A percentile compares a stretch with the other conserved stretches of the same genome.
Evolutionary conservation across 2,888 invertebrate species (phyloP).

Genomic region (Temnothorax unifasciatus): DNA sequence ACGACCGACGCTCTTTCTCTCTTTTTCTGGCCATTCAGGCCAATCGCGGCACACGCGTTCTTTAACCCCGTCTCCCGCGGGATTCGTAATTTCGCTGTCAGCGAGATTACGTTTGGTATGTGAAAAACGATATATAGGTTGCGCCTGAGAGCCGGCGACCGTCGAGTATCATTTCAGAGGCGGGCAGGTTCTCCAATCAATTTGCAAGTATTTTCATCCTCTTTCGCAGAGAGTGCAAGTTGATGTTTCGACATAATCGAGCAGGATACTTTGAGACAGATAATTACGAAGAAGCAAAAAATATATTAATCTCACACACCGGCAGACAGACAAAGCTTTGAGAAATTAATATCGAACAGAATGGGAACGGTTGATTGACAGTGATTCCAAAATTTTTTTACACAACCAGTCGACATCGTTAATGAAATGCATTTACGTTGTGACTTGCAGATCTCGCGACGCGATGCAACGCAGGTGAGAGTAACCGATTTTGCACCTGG

Average conservation of each 20-base stretch:
- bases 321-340: background rate
- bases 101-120: background rate
- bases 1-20: background rate
- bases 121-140: background rate
- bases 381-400: slow-evolving; percentile 69
- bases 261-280: background rate
- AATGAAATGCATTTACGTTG: slow-evolving; percentile 72
- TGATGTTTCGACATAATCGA: slow-evolving; percentile 12
- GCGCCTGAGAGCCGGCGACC: background rate
- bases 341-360: slow-evolving; percentile 48
- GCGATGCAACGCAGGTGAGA: slow-evolving; percentile 73
- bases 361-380: slow-evolving; percentile 59
- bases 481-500: slow-evolving; percentile 71
- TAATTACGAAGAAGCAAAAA: slow-evolving; percentile 3
- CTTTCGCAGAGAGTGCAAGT: background rate
- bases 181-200: background rate
- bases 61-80: slow-evolving; percentile 42
- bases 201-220: background rate
- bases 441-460: slow-evolving; percentile 73
- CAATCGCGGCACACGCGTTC: slow-evolving; percentile 51
- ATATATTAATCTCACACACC: background rate
- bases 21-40: slow-evolving; percentile 58
- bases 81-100: slow-evolving; percentile 42
- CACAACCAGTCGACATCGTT: slow-evolving; percentile 57
- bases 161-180: background rate